Percentiles rank a stretch among this genome's conserved stretches.
Conservation (phyloP, 2,888 invertebrate species). For the Tipula vernalis region DNA sequence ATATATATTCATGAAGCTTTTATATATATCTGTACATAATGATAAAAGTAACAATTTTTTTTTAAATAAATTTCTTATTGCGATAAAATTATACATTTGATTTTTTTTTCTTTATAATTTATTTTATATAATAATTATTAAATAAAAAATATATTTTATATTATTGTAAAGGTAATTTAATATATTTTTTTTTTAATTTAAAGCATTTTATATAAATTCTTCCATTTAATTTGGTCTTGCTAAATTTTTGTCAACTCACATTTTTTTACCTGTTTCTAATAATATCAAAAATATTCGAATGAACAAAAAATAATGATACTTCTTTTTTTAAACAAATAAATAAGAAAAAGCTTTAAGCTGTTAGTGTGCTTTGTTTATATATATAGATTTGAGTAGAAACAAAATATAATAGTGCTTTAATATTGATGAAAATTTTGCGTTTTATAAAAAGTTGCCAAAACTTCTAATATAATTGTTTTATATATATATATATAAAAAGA, state of each 20-base stretch:
- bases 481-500: not conserved
- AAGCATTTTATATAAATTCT: not conserved
- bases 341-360: not conserved
- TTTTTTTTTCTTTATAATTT: not conserved
- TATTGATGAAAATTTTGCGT: not conserved
- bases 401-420: not conserved
- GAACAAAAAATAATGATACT: not conserved
- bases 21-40: not conserved
- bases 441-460: not conserved
- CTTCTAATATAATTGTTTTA: not conserved
- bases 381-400: not conserved
- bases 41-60: not conserved
- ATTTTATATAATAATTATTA: not conserved
- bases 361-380: not conserved
- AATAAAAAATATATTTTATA: not conserved
- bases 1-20: not conserved
- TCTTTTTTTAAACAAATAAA: not conserved
- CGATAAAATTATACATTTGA: not conserved
- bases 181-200: not conserved
- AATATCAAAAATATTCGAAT: not conserved
- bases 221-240: not conserved
- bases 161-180: not conserved
- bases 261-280: not conserved
- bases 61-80: not conserved
- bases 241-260: not conserved